Evolutionary conservation across 2,797 vertebrate species (phyloP), one percentile per base, ranked within the genome.

Genomic region (Pyrocephalus nanus): DNA sequence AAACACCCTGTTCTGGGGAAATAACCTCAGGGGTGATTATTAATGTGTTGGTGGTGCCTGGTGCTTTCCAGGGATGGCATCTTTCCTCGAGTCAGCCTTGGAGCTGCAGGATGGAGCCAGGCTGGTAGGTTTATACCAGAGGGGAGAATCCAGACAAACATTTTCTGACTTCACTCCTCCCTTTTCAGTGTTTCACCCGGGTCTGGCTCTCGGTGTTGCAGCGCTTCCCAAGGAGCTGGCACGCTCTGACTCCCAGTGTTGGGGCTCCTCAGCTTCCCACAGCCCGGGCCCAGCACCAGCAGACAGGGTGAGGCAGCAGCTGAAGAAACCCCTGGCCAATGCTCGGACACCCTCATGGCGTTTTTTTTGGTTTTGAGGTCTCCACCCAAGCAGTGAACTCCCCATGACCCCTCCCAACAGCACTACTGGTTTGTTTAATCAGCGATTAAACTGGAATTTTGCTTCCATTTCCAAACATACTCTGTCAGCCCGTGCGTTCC

Each of bases 361-460:
- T 14, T 10, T 32, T 34, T 78, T 53, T 36, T 61, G 11, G 8
- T 67, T 72, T 74, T 51, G 36, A 91, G 43, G 20, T 91, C 92
- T 92, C 94, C 91, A 88, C 94, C 93, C 94, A 86, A 76, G 15
- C 66, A 5, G 6, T 76, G 76, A 92, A 88, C 70, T 92, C 66
- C n/a, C 5, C 13, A 47, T 84, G 85, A 95, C 80, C 87, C 74
- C 73, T 91, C 81, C 91, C 81, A 77, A 13, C 48, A 83, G 75
- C 65, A 71, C 66, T 27, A 15, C 64, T 79, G 72, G 23, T 93
- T 95, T 96, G 93, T 95, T 96, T 96, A 81, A 96, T 94, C 69
- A 94, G 60, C 27, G 91, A 95, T 94, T 95, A 79, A 90, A 65
- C 50, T 93, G 95, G 95, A 96, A 95, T 88, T 95, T 85, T 76